Evolutionary conservation across 2,888 invertebrate species (phyloP).

Genomic region (Anagyrus pseudococci): DNA sequence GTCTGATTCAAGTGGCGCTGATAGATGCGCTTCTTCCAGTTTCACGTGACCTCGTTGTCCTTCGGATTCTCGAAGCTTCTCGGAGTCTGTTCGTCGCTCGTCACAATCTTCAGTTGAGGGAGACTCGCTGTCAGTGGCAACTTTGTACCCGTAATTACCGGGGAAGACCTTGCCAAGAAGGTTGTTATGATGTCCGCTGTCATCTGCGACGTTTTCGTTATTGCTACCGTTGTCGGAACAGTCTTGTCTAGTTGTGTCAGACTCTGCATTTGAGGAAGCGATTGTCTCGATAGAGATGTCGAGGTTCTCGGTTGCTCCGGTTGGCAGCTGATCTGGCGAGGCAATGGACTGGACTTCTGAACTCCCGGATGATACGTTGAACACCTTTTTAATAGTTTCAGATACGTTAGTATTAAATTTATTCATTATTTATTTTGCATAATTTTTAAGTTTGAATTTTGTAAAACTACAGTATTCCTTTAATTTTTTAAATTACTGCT

Average conservation of each 20-base stretch:
- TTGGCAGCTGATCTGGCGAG: not conserved
- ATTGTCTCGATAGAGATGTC: constrained; percentile 1
- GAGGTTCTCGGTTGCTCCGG: not conserved
- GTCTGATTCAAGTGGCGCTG: constrained; percentile 60
- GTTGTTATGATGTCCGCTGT: constrained; percentile 26
- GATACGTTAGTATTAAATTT: not conserved
- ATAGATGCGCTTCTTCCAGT: constrained; percentile 62
- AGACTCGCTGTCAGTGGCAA: constrained; percentile 12
- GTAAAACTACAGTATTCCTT: no score
- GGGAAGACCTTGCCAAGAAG: constrained; percentile 55
- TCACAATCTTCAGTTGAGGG: constrained; percentile 6
- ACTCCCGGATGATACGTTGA: constrained; percentile 30
- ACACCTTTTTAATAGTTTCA: constrained; percentile 11
- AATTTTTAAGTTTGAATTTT: no score
- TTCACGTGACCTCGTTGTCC: constrained; percentile 51
- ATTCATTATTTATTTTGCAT: not conserved
- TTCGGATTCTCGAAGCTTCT: constrained; percentile 41
- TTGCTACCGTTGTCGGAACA: not conserved
- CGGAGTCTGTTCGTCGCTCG: constrained; percentile 11
- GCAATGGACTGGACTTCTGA: constrained; percentile 4
- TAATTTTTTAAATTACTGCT: no score
- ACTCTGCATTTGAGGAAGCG: constrained; percentile 6
- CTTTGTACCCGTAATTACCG: constrained; percentile 43
- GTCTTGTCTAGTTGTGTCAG: not conserved
- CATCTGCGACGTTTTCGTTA: constrained; percentile 14